Evolutionary conservation across 2,113 vertebrate species (phyloP), one percentile per base, ranked within the genome.

Genomic region (Larimichthys polyactis): DNA sequence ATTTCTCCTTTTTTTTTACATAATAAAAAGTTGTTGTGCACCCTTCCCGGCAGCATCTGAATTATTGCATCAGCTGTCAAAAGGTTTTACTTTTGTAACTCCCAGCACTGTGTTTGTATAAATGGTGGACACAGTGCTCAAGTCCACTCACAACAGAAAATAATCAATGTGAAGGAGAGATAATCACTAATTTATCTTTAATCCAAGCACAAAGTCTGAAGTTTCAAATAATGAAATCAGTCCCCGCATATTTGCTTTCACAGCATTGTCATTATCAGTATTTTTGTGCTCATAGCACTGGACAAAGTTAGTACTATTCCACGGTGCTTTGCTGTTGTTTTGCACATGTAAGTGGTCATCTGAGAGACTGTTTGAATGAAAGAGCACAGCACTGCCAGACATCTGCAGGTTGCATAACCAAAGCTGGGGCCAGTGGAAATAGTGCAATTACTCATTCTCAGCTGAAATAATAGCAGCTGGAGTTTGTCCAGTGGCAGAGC

Each of bases 321-420:
- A 29, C 11, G 5, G 44, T 62, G 22, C 20, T 40, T 27, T 65
- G 74, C 54, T 76, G 78, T 80, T 85, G 66, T 88, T 90, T 73
- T 89, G 72, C 79, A 62, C 73, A 64, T 66, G 79, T 83, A 88
- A 75, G 62, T 4, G 20, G 17, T 57, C 78, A 60, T 83, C 60
- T 32, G 76, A 70, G 79, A 75, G 12, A 44, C 63, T 12, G 29
- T 46, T 77, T 83, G 58, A 83, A 79, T 84, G 44, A 89, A 80
- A 71, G 40, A 81, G 73, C 67, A 64, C 57, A 71, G 72, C 54
- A 1, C 57, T 60, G 91, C 84, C 90, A 91, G 87, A 93, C 92
- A 90, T 91, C 90, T 94, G 90, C 79, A 84, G 79, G 36, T 93
- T 94, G 71, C 87, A 75, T 91, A 94, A 94, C 89, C 73, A 46